Evolutionary conservation across 2,888 invertebrate species (phyloP).

Genomic region (Brachypalpus laphriformis): DNA sequence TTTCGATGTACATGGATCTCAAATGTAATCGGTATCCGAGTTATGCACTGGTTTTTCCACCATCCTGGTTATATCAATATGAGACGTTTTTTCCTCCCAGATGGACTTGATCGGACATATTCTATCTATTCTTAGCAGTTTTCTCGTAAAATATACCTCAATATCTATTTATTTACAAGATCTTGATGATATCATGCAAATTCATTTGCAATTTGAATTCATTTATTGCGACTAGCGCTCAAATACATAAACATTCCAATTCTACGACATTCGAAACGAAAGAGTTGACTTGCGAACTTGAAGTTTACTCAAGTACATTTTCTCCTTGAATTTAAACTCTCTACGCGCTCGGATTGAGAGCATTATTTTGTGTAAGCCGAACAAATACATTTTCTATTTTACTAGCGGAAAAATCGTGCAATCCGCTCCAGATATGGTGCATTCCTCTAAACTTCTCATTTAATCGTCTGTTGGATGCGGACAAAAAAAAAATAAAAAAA

Average conservation of each 20-base stretch:
- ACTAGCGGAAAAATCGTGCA: constrained; percentile 25
- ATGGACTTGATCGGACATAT: too few species aligned
- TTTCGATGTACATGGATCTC: too few species aligned
- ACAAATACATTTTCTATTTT: constrained; percentile 35
- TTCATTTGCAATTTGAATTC: neutral
- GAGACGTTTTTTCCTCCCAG: too few species aligned
- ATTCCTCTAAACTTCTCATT: constrained; percentile 52
- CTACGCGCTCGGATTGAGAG: neutral
- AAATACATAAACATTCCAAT: neutral
- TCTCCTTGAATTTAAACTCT: neutral
- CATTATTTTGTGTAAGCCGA: neutral
- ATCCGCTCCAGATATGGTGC: constrained; percentile 21
- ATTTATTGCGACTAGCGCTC: neutral
- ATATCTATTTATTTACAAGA: neutral
- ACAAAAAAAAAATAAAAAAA: neutral
- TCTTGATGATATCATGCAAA: neutral
- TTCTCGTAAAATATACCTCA: neutral
- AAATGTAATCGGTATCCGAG: too few species aligned
- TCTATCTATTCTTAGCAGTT: too few species aligned
- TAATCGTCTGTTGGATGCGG: constrained; percentile 27
- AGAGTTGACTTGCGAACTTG: constrained; percentile 37
- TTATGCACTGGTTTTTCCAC: too few species aligned
- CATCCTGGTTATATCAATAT: too few species aligned
- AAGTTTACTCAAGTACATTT: neutral
- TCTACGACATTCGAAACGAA: neutral